Conservation (phyloP, 2,797 vertebrate genomes). For the Malacoraja senta region DNA sequence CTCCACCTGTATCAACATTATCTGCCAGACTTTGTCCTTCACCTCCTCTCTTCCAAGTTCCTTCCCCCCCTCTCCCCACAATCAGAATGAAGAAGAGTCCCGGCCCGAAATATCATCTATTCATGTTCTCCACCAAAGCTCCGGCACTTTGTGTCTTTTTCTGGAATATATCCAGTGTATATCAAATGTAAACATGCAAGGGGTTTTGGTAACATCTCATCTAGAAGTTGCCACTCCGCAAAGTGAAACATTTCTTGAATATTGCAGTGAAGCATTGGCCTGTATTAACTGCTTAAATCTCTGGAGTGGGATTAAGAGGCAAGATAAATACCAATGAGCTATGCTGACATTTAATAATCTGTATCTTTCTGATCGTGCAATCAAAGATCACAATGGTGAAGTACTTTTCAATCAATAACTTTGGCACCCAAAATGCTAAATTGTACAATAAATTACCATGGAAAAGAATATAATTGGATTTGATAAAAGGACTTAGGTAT, state of each 20-base stretch:
- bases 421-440: background rate
- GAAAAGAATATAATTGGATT: background rate
- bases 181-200: too few relatives aligned
- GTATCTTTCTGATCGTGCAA: background rate
- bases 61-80: too few relatives aligned
- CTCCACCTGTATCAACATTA: too few relatives aligned
- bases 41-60: too few relatives aligned
- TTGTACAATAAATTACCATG: background rate
- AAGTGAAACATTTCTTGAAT: too few relatives aligned
- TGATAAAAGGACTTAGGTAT: background rate
- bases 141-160: too few relatives aligned
- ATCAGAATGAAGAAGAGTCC: too few relatives aligned
- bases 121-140: too few relatives aligned
- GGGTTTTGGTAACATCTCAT: background rate
- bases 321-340: background rate
- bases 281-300: background rate
- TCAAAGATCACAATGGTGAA: background rate
- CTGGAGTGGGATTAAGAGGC: background rate
- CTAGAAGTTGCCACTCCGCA: background rate
- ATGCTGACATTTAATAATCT: background rate
- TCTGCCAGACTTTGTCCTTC: too few relatives aligned
- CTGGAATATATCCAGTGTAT: too few relatives aligned
- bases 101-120: too few relatives aligned
- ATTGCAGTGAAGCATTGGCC: background rate
- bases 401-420: background rate